Conservation (phyloP, 2,113 vertebrate genomes). For the Pelmatolapia mariae region DNA sequence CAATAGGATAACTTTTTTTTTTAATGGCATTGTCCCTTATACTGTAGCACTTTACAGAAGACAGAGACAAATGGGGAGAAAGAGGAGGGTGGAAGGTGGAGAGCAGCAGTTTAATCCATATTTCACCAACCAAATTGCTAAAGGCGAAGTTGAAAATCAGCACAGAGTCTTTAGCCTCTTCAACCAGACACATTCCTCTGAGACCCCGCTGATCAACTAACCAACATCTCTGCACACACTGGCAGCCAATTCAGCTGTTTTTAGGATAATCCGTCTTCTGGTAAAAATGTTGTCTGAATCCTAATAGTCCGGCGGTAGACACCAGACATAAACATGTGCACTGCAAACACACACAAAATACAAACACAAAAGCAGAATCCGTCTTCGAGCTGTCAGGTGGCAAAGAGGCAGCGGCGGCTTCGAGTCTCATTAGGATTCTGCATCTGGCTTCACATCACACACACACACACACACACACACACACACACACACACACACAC, state of each 20-base stretch:
- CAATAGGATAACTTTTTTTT: neutral
- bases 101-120: conserved; percentile 8
- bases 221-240: neutral
- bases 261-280: conserved; percentile 16
- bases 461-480: neutral
- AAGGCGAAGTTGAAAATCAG: conserved; percentile 5
- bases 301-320: neutral
- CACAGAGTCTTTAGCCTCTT: neutral
- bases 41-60: neutral
- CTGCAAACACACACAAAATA: neutral
- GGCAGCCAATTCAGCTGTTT: conserved; percentile 28
- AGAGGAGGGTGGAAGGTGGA: neutral
- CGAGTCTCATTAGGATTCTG: conserved; percentile 42
- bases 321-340: neutral
- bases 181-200: neutral
- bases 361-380: neutral
- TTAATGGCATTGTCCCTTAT: neutral
- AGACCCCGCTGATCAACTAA: neutral
- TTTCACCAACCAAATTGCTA: neutral
- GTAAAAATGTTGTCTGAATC: conserved; percentile 11
- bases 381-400: conserved; percentile 13
- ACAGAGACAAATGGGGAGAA: neutral
- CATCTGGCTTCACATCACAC: conserved; percentile 14
- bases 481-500: neutral
- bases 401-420: neutral